Conservation (phyloP, 2,113 vertebrate species). For the Semnopithecus entellus region DNA sequence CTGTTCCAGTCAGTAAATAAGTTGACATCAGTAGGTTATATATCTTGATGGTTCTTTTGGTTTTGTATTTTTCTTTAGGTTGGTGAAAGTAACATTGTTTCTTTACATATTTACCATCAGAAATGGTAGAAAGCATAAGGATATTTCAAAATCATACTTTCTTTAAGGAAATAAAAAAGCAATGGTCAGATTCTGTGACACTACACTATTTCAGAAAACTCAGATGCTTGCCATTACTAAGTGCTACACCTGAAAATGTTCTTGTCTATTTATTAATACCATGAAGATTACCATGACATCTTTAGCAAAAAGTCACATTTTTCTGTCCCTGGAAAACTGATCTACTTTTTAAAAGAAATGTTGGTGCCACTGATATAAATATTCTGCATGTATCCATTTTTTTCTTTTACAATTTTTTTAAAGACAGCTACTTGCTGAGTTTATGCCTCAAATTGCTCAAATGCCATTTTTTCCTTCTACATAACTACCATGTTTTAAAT, state of each 20-base stretch:
- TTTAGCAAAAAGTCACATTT: neutral
- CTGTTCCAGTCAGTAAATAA: neutral
- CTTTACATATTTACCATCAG: neutral
- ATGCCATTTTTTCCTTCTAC: neutral
- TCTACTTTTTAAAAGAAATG: neutral
- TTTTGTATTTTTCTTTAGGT: neutral
- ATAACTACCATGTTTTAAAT: neutral
- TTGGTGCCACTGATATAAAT: neutral
- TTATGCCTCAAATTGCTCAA: neutral
- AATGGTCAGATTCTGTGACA: neutral
- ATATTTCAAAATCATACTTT: neutral
- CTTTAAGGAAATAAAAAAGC: neutral
- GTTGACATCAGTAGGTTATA: rapidly evolving
- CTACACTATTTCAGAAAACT: neutral
- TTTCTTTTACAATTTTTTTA: neutral
- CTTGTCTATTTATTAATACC: neutral
- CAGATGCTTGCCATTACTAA: neutral
- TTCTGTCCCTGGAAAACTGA: neutral
- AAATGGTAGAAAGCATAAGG: neutral
- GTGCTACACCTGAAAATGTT: neutral
- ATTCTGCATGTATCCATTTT: neutral
- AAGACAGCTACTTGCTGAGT: neutral
- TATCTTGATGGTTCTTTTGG: neutral
- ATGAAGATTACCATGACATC: neutral
- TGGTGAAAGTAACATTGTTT: neutral